A percentile compares a stretch with the other conserved stretches of the same genome.
These are phyloP conservation scores for Danaus plexippus DNA, from an alignment of 1,140 invertebrate genomes.

Conservation along the genomic window DNA sequence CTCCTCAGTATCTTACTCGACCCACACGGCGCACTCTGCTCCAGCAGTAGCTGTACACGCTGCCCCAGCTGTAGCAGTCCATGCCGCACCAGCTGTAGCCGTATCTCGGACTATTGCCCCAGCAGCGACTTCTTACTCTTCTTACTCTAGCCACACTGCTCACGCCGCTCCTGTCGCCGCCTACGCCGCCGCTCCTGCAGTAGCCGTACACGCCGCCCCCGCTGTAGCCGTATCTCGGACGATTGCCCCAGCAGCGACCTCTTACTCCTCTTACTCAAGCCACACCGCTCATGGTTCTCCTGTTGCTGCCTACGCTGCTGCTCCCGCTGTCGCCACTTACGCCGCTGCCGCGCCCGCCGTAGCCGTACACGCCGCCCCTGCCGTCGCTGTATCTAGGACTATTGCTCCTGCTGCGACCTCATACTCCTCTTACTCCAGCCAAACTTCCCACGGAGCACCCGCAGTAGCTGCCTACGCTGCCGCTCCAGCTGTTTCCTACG, in stretches of 20 bases:
- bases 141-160: not conserved
- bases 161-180: too few species aligned
- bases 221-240: constrained; percentile 30
- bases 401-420: too few species aligned
- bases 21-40: constrained; percentile 23
- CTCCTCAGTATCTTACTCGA: constrained; percentile 15
- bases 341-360: too few species aligned
- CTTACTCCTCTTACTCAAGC: constrained; percentile 40
- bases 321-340: constrained; percentile 1
- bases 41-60: constrained; percentile 26
- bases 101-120: not conserved
- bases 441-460: too few species aligned
- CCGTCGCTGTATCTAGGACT: too few species aligned
- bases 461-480: constrained; percentile 4
- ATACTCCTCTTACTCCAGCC: too few species aligned
- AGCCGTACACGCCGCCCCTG: too few species aligned
- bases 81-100: constrained; percentile 24
- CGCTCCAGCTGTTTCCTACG: constrained; percentile 22
- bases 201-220: constrained; percentile 5
- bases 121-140: too few species aligned
- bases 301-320: not conserved
- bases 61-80: constrained; percentile 25
- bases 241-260: constrained; percentile 33
- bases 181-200: too few species aligned
- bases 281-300: constrained; percentile 30